Base-by-base conservation (phyloP, 2,113 vertebrate genomes). In the Zosterops japonicus region DNA sequence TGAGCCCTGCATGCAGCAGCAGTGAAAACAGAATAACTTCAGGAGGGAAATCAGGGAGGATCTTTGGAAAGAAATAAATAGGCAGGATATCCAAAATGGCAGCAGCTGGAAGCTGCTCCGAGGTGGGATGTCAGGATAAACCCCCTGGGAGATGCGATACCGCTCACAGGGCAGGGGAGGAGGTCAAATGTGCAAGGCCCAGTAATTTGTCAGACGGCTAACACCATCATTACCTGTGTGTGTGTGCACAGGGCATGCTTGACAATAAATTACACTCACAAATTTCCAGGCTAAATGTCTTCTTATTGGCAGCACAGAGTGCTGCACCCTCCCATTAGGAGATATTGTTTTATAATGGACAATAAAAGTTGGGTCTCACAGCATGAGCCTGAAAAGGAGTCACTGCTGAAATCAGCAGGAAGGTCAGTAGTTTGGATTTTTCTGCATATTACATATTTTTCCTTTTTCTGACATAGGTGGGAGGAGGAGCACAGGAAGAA, bases 201-300 rank as follows among this genome's bases (percentile, higher is more conserved):
- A 5, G 82, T 68, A 93, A 95, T 96, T 97, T 96, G 96, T 93
- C 96, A 96, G 87, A 29, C 11, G 22, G 90, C 85, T 94, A 96
- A 95, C 95, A 94, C 94, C 89, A 96, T 93, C 88, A 96, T 97
- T 95, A 93, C 91, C 92, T 93, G 80, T 71, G 79, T 74, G 70
- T 67, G 79, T 6, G 33, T 89, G 81, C 85, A 85, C 0, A 5
- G 8, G 47, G 29, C 59, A 80, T 80, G 83, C 92, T 42, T 56
- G 86, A 71, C 49, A 74, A 68, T 81, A 93, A 94, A 97, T 96
- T 94, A 90, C 87, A 89, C 76, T 75, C 91, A 82, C 87, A 80
- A 55, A 91, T 96, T 94, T 95, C 76, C 72, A 83, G 81, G 65
- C 65, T 77, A 80, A 82, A 85, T 83, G 55, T 93, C 57, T 27